These are phyloP conservation scores for Latrodectus elegans DNA, from an alignment of 2,888 invertebrate genomes.

Conservation along the genomic window DNA sequence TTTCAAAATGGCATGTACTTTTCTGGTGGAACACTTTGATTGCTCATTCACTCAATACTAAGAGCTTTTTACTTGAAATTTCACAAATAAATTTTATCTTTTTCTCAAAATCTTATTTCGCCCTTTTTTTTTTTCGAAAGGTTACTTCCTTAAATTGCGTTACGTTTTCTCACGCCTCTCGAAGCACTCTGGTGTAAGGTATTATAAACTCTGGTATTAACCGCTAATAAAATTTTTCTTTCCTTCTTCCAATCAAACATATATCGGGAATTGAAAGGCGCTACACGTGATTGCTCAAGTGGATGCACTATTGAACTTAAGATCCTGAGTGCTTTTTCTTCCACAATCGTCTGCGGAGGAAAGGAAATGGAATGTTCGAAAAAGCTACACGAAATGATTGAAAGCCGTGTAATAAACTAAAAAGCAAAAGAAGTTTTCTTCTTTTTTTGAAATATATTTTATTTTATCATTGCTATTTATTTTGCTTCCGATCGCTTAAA, in stretches of 20 bases:
- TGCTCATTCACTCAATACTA: no score
- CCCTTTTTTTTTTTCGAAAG: no score
- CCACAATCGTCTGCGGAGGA: not conserved
- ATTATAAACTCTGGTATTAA: not conserved
- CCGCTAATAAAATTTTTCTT: not conserved
- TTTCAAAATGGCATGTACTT: no score
- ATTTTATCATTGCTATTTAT: no score
- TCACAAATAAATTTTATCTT: no score
- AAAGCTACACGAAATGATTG: not conserved
- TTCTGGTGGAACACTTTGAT: no score
- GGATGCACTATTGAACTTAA: constrained; percentile 24
- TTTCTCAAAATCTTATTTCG: no score
- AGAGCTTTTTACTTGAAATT: no score
- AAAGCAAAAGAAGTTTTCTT: not conserved
- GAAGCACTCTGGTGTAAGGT: not conserved
- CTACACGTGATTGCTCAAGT: constrained; percentile 56
- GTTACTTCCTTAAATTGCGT: no score
- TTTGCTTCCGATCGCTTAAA: no score
- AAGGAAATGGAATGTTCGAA: not conserved
- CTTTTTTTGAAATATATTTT: no score
- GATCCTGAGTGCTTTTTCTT: not conserved
- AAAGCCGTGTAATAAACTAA: not conserved
- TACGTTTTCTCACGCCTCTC: no score
- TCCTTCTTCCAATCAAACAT: not conserved
- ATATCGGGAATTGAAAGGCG: not conserved